Percentiles rank a stretch among this genome's conserved stretches.
Evolutionary conservation across 2,113 vertebrate species (phyloP).

Genomic region (Marcusenius ussheri): DNA sequence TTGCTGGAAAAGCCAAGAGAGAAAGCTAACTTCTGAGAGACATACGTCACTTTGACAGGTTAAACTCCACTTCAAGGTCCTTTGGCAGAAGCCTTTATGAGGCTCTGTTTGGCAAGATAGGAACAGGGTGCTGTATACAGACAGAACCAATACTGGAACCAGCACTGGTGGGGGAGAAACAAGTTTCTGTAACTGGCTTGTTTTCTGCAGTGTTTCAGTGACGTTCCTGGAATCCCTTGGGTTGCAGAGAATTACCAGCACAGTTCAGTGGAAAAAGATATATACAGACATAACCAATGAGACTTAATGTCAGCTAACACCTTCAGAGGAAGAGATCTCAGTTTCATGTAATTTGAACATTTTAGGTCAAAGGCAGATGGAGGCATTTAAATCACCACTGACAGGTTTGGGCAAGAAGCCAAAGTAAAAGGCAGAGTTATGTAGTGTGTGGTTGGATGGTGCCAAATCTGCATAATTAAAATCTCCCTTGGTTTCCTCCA

Average conservation of each 20-base stretch:
- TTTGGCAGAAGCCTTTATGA: background rate
- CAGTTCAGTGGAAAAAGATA: background rate
- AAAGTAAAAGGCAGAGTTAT: conserved; percentile 26
- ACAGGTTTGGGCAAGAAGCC: conserved; percentile 21
- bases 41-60: background rate
- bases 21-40: background rate
- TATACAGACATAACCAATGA: background rate
- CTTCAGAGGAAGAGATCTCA: conserved; percentile 12
- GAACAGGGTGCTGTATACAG: background rate
- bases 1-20: background rate
- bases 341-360: conserved; percentile 7
- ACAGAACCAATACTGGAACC: background rate
- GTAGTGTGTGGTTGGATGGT: background rate
- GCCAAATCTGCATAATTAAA: background rate
- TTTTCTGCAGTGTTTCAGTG: background rate
- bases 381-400: conserved; percentile 19
- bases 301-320: background rate
- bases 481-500: background rate
- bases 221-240: background rate
- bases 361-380: conserved; percentile 20
- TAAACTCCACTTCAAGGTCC: background rate
- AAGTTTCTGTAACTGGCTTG: background rate
- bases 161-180: background rate
- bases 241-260: background rate
- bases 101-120: background rate